These are phyloP conservation scores for Pandemis corylana DNA, from an alignment of 2,888 invertebrate genomes.

Conservation along the genomic window DNA sequence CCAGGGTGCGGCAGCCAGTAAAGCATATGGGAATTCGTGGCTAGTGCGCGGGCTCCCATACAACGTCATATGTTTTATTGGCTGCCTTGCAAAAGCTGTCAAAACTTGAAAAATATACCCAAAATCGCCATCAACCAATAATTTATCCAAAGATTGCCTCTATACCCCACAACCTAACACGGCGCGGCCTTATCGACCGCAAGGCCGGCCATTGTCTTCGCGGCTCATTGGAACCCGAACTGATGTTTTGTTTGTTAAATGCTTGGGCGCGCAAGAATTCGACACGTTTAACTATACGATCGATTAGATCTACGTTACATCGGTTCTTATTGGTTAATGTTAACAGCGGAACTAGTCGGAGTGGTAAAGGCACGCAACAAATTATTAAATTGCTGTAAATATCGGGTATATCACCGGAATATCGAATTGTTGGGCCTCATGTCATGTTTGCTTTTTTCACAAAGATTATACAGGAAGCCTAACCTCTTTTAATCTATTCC, in stretches of 20 bases:
- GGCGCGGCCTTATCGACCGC: neutral
- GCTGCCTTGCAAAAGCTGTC: neutral
- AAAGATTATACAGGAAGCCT: too few species aligned
- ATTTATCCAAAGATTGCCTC: neutral
- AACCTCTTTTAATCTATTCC: too few species aligned
- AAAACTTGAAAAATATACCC: neutral
- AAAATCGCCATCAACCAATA: neutral
- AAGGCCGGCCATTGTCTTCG: constrained; percentile 23
- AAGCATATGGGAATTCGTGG: too few species aligned
- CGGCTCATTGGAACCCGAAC: constrained; percentile 15
- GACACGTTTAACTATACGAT: neutral
- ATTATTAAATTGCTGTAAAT: neutral
- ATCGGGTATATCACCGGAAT: too few species aligned
- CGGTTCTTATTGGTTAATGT: neutral
- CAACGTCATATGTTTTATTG: too few species aligned
- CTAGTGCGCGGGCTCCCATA: too few species aligned
- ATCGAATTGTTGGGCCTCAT: too few species aligned
- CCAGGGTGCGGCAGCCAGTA: too few species aligned
- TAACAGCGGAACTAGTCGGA: neutral
- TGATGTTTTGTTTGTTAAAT: constrained; percentile 20
- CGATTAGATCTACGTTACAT: neutral
- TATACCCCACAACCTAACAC: neutral
- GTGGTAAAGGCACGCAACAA: neutral
- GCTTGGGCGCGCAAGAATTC: constrained; percentile 17
- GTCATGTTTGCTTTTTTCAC: too few species aligned